Percentiles rank a stretch among this genome's conserved stretches.
These are phyloP conservation scores for Cephalopterus ornatus DNA, from an alignment of 2,113 vertebrate species.

Conservation along the genomic window DNA sequence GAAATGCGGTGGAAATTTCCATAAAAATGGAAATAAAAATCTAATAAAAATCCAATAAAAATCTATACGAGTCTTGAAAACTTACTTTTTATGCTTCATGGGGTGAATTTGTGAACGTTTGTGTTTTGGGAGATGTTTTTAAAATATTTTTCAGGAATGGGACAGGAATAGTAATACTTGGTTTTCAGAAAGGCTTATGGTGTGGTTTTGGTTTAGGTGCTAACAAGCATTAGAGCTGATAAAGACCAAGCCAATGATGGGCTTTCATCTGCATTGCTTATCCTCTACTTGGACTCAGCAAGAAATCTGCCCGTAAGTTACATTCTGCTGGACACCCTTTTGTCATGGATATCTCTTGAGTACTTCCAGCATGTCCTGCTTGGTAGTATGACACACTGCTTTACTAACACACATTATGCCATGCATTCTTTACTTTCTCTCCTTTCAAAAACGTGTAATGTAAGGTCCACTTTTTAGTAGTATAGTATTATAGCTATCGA, in stretches of 20 bases:
- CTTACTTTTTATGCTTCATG: not conserved
- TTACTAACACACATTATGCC: slow-evolving; percentile 22
- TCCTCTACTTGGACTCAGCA: slow-evolving; percentile 94
- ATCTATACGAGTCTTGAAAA: not conserved
- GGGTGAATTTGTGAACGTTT: not conserved
- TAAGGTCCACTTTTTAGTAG: slow-evolving; percentile 22
- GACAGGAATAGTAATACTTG: not conserved
- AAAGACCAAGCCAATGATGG: slow-evolving; percentile 87
- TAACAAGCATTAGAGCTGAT: slow-evolving; percentile 83
- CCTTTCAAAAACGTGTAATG: slow-evolving; percentile 21
- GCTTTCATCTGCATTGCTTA: slow-evolving; percentile 88
- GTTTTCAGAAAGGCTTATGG: not conserved
- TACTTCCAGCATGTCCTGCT: slow-evolving; percentile 16
- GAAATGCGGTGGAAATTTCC: not conserved
- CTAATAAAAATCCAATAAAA: too few species aligned
- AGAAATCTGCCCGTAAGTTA: slow-evolving; percentile 91
- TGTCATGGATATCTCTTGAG: not conserved
- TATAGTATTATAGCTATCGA: not conserved
- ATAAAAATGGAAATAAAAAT: not conserved
- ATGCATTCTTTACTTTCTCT: not conserved
- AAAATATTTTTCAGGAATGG: not conserved
- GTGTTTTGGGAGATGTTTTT: not conserved
- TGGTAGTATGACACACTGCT: slow-evolving; percentile 46
- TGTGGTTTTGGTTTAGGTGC: slow-evolving; percentile 71
- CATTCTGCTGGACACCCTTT: not conserved